Evolutionary conservation across 2,888 invertebrate genomes (phyloP), one percentile per base, ranked within the genome.

Genomic region (Frankliniella fusca): DNA sequence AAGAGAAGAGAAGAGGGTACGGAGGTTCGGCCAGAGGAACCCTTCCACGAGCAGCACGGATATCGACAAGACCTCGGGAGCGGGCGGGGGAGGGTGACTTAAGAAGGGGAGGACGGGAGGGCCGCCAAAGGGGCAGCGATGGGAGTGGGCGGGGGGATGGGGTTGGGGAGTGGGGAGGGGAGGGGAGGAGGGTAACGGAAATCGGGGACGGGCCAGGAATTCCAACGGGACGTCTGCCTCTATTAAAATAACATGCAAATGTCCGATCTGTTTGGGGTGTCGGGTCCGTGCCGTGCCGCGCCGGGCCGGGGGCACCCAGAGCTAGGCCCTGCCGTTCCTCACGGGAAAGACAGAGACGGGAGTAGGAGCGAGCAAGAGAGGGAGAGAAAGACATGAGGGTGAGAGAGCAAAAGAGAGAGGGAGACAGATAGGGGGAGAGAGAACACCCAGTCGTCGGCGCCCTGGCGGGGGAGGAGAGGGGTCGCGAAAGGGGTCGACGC

Each of bases 181-280:
- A 11, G 20, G 61, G 61, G 18, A 54, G 61, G 15, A 7, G 61
- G 61, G 61, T 61, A 18, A 23, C 70, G 70, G 27, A 76, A 76
- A 76, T 76, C 70, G 70, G 70, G 9, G 9, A 76, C 70, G 70
- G 27, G 27, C 70, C 9, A 23, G 70, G 70, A 76, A 76, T 76
- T 76, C 27, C 70, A 76, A 76, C 70, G 27, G 23, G 23, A 11
- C 70, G 23, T 23, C 23, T 70, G 70, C 70, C 70, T 27, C 70
- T 76, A 76, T 76, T 76, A 76, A 76, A 76, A 76, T 76, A 76
- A 76, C 70, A 76, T 76, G 70, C 70, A 76, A 76, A 76, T 76
- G 70, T 76, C 70, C 70, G 70, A 76, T 76, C 70, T 76, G 70
- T 76, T 76, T 76, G 23, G 70, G 70, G 70, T 76, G 70, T 76